Evolutionary conservation across 2,888 invertebrate species (phyloP).

Genomic region (Tipula helvola): DNA sequence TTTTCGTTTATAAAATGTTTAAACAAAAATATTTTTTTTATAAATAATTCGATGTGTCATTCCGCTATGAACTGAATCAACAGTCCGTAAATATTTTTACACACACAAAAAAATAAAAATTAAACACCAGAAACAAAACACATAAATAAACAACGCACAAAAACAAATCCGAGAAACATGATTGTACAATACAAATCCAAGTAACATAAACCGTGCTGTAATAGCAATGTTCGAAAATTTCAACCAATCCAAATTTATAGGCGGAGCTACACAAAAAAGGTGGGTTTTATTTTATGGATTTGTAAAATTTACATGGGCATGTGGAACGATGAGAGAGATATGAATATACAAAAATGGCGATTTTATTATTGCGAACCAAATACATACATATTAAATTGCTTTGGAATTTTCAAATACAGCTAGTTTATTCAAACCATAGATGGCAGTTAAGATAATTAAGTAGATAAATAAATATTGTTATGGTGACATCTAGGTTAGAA

Average conservation of each 20-base stretch:
- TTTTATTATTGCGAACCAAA: too few relatives aligned
- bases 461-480: too few relatives aligned
- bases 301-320: background rate
- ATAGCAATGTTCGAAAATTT: background rate
- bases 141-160: background rate
- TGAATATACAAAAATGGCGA: background rate
- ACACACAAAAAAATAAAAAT: background rate
- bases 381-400: too few relatives aligned
- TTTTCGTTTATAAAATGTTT: background rate
- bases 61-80: slow-evolving; percentile 4
- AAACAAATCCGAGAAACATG: background rate
- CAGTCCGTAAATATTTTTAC: background rate
- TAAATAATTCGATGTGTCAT: background rate
- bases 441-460: too few relatives aligned
- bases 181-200: background rate
- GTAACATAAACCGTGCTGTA: background rate
- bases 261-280: background rate
- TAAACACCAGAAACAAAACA: background rate
- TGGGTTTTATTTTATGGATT: background rate
- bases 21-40: background rate
- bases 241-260: background rate
- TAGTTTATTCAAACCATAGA: too few relatives aligned
- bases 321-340: background rate
- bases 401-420: too few relatives aligned
- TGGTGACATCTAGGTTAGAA: too few relatives aligned